These are phyloP conservation scores for Tribolium freemani DNA, from an alignment of 2,888 invertebrate genomes.

Conservation along the genomic window DNA sequence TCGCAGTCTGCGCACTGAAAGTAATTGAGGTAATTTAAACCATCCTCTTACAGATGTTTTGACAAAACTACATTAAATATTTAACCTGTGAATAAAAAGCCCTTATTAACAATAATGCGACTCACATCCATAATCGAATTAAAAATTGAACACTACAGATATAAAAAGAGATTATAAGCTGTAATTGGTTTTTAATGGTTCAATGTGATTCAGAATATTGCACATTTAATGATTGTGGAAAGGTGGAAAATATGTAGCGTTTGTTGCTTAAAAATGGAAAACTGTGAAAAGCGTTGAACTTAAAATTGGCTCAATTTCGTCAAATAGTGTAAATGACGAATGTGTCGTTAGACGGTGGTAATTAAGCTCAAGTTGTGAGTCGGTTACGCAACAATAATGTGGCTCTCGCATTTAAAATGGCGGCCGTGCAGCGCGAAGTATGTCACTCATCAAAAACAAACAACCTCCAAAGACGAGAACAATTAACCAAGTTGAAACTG, in stretches of 20 bases:
- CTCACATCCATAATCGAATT: no score
- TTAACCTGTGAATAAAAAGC: no score
- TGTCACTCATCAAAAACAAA: slow-evolving; percentile 42
- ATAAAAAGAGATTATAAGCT: no score
- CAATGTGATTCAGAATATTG: no score
- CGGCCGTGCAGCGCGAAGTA: slow-evolving; percentile 28
- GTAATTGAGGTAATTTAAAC: slow-evolving; percentile 10
- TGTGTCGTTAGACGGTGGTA: slow-evolving; percentile 5
- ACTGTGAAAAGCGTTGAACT: neutral
- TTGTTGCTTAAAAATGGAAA: neutral
- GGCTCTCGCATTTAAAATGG: slow-evolving; percentile 27
- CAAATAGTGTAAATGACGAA: slow-evolving; percentile 14
- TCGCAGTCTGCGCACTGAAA: slow-evolving; percentile 3
- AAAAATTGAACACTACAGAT: no score
- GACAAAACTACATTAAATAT: no score
- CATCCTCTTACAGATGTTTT: neutral
- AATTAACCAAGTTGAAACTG: slow-evolving; percentile 31
- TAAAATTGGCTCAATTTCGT: neutral
- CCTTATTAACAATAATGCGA: no score
- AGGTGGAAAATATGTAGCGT: no score
- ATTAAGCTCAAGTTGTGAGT: slow-evolving; percentile 13
- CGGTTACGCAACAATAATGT: slow-evolving; percentile 18
- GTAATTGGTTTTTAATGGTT: no score
- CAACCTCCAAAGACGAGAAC: slow-evolving; percentile 32
- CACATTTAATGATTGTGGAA: no score